These are phyloP conservation scores for Ianthella basta DNA, from an alignment of 37 sponge, comb jelly and placozoan species.

Conservation along the genomic window DNA sequence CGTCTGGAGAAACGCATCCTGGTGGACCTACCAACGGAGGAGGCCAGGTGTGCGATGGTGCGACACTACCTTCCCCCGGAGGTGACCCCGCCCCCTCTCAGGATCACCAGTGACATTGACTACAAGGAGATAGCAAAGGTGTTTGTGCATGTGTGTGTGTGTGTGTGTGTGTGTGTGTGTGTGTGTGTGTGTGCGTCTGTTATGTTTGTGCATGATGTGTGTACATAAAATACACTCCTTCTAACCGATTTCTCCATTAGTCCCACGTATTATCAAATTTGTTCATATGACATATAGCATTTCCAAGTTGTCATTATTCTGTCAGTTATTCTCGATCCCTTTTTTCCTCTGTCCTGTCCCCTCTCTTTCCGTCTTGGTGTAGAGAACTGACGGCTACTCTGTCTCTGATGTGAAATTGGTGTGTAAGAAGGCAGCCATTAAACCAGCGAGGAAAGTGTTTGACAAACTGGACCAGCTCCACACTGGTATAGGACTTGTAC, in stretches of 20 bases:
- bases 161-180: too few species aligned
- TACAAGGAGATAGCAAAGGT: conserved; percentile 85
- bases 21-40: conserved; percentile 88
- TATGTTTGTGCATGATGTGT: too few species aligned
- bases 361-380: background rate
- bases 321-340: background rate
- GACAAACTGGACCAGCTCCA: conserved; percentile 47
- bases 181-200: too few species aligned
- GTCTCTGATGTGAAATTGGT: conserved; percentile 95
- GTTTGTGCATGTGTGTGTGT: background rate
- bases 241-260: too few species aligned
- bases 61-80: conserved; percentile 82
- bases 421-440: conserved; percentile 98
- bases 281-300: too few species aligned
- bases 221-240: too few species aligned
- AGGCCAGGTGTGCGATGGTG: conserved; percentile 87
- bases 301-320: background rate
- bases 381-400: conserved; percentile 97
- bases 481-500: too few species aligned
- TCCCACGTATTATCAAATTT: too few species aligned
- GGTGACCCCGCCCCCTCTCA: conserved; percentile 61
- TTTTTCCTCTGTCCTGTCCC: background rate
- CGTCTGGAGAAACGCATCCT: conserved; percentile 97
- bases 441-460: conserved; percentile 89
- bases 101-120: conserved; percentile 79